Percentiles rank a stretch among this genome's conserved stretches.
Conservation (phyloP, 2,888 invertebrate genomes). For the Homarus gammarus region DNA sequence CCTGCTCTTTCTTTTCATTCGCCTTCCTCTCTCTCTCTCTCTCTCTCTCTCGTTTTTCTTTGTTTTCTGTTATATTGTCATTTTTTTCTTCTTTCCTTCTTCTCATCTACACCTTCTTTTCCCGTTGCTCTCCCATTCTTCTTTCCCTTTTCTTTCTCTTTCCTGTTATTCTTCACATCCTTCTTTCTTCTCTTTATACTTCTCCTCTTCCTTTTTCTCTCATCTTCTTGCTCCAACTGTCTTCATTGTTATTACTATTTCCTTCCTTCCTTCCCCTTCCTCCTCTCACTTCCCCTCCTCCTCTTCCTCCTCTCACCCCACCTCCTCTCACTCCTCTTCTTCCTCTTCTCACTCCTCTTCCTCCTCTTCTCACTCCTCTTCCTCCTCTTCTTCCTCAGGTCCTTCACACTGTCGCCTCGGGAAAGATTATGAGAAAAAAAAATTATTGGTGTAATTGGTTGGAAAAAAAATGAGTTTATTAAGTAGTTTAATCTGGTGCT, state of each 20-base stretch:
- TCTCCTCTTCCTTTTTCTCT: background rate
- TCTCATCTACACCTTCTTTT: background rate
- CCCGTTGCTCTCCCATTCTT: background rate
- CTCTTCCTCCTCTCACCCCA: background rate
- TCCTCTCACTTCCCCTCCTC: background rate
- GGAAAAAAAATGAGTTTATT: too few relatives aligned
- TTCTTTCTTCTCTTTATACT: background rate
- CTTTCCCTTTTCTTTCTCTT: background rate
- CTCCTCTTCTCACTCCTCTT: background rate
- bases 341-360: background rate
- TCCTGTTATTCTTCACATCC: background rate
- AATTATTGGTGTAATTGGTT: too few relatives aligned
- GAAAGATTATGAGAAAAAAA: too few relatives aligned
- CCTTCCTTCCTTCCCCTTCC: slow-evolving; percentile 4
- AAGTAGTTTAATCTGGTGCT: too few relatives aligned
- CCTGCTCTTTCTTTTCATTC: too few relatives aligned
- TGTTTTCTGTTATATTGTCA: too few relatives aligned
- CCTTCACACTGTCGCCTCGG: too few relatives aligned
- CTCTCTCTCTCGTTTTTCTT: too few relatives aligned
- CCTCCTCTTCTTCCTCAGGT: too few relatives aligned
- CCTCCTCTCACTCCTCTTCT: background rate
- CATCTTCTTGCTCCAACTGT: background rate
- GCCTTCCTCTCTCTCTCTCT: too few relatives aligned
- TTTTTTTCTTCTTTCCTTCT: too few relatives aligned
- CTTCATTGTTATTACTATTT: background rate